phyloP scores from a whole-genome alignment of 2,888 invertebrate species.

The Neoaliturus tenellus region DNA sequence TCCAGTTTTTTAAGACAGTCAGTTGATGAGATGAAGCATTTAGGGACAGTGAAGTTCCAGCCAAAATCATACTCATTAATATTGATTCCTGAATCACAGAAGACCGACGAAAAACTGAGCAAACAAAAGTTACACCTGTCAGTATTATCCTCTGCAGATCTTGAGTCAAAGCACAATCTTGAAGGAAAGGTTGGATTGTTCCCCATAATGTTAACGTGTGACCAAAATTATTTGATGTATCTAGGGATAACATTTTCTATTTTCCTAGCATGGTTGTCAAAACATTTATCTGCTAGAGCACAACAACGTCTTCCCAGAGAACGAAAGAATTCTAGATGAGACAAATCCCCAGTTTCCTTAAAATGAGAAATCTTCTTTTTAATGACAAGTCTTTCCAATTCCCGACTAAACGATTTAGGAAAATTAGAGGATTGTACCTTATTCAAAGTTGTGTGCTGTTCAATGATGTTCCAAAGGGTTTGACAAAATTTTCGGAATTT shows the following conservation, averaged over 20 bases:
- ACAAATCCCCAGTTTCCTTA: neutral
- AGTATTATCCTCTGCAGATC: neutral
- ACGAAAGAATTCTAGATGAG: neutral
- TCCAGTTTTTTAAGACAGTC: neutral
- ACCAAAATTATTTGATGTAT: constrained; percentile 10
- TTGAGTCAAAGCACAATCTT: neutral
- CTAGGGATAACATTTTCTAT: neutral
- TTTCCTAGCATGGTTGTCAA: neutral
- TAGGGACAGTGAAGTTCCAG: neutral
- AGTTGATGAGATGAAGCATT: neutral
- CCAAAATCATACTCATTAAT: neutral
- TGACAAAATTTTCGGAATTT: neutral
- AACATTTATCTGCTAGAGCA: neutral
- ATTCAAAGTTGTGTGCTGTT: neutral
- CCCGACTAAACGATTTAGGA: neutral
- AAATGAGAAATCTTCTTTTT: constrained; percentile 10
- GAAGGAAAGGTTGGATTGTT: neutral
- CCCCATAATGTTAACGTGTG: neutral
- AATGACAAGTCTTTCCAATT: neutral
- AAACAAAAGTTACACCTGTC: constrained; percentile 36
- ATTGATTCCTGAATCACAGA: neutral
- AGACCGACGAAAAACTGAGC: neutral
- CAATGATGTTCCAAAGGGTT: neutral
- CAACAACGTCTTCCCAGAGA: neutral
- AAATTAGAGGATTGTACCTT: neutral